These are phyloP conservation scores for Neoascia interrupta DNA, from an alignment of 2,888 invertebrate genomes.

Conservation along the genomic window DNA sequence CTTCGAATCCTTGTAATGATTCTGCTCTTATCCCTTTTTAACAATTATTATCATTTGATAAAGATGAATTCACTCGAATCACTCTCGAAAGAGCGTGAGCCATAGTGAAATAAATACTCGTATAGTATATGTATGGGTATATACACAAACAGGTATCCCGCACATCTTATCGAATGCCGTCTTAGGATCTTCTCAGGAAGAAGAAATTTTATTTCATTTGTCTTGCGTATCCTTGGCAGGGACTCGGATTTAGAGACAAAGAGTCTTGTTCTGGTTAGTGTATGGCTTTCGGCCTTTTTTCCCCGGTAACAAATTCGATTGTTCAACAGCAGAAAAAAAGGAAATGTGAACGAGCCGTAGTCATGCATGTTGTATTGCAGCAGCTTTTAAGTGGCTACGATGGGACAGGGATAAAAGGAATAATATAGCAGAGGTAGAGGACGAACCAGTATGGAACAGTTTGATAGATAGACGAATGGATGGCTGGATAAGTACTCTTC, in stretches of 20 bases:
- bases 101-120: constrained; percentile 47
- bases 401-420: constrained; percentile 14
- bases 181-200: constrained; percentile 3
- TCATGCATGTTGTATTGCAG: constrained; percentile 41
- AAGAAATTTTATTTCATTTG: constrained; percentile 58
- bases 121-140: too few relatives aligned
- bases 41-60: constrained; percentile 65
- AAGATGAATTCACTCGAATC: constrained; percentile 62
- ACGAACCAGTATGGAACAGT: constrained; percentile 3
- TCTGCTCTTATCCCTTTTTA: constrained; percentile 59
- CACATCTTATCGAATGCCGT: too few relatives aligned
- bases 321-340: too few relatives aligned
- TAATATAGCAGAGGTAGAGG: constrained; percentile 7
- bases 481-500: constrained; percentile 61
- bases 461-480: constrained; percentile 32
- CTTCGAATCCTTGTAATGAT: constrained; percentile 44
- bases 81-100: constrained; percentile 19
- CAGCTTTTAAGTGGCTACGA: constrained; percentile 40
- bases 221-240: constrained; percentile 35
- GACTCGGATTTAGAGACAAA: constrained; percentile 40
- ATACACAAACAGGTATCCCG: not conserved
- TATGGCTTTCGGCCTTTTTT: constrained; percentile 59
- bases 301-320: constrained; percentile 61
- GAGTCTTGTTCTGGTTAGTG: constrained; percentile 24
- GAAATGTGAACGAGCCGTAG: constrained; percentile 39